Conservation (phyloP, 1,140 invertebrate genomes). For the Solenopsis fugax region DNA sequence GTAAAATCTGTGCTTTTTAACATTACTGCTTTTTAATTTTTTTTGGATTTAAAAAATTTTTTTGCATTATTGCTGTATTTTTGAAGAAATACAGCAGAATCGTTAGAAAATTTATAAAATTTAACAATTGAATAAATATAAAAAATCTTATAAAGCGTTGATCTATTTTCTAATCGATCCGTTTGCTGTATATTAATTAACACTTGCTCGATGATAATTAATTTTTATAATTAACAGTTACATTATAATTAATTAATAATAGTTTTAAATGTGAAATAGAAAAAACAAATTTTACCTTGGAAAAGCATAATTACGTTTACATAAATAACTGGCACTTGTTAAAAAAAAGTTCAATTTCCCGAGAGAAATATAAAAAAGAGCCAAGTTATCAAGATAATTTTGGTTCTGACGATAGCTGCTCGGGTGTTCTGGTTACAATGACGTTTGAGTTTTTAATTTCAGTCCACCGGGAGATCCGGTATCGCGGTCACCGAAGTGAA, state of each 20-base stretch:
- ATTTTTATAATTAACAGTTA: neutral
- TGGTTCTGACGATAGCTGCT: too few species aligned
- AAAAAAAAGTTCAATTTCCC: too few species aligned
- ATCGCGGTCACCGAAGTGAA: too few species aligned
- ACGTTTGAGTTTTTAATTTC: too few species aligned
- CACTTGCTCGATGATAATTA: neutral
- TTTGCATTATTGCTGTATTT: neutral
- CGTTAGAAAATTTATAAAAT: neutral
- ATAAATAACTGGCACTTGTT: too few species aligned
- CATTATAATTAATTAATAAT: neutral
- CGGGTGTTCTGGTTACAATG: too few species aligned
- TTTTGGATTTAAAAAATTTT: neutral
- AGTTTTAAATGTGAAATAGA: neutral
- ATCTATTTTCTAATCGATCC: neutral
- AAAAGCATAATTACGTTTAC: neutral
- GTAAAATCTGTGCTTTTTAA: neutral
- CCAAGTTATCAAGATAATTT: too few species aligned
- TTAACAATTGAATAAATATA: neutral
- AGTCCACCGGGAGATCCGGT: too few species aligned
- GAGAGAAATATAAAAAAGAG: too few species aligned
- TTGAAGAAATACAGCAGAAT: neutral
- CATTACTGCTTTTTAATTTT: neutral
- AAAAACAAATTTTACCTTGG: neutral
- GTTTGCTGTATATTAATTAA: neutral
- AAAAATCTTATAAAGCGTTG: neutral